Conservation (phyloP, 2,797 vertebrate species). For the Chaetodon trifasciatus region DNA sequence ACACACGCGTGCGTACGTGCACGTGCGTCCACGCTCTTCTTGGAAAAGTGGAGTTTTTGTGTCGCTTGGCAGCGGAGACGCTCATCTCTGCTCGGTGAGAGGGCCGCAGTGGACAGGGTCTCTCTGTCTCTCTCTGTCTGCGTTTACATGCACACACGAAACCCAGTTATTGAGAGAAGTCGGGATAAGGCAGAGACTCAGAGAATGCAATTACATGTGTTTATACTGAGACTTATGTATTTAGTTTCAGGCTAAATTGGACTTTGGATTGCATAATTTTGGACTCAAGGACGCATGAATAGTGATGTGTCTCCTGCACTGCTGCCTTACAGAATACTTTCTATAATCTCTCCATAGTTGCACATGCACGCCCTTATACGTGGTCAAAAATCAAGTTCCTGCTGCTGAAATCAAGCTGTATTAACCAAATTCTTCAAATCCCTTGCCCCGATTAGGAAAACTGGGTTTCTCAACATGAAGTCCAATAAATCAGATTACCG, state of each 20-base stretch:
- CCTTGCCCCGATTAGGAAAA: not conserved
- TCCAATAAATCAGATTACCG: constrained; percentile 1
- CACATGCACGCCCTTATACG: not conserved
- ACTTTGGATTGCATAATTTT: constrained; percentile 28
- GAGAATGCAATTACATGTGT: constrained; percentile 24
- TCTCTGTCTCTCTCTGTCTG: constrained; percentile 22
- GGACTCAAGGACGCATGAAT: not conserved
- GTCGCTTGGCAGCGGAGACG: constrained; percentile 47
- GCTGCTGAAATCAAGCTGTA: constrained; percentile 8
- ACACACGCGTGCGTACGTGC: constrained; percentile 22
- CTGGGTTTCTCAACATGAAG: not conserved
- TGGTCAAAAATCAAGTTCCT: not conserved
- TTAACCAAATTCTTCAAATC: not conserved
- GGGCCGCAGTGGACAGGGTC: constrained; percentile 39
- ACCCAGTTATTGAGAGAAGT: constrained; percentile 42
- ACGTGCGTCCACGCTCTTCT: constrained; percentile 19
- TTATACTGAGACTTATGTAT: constrained; percentile 15
- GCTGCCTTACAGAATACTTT: not conserved
- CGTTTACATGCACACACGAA: constrained; percentile 36
- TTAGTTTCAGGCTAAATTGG: constrained; percentile 24
- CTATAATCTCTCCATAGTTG: not conserved
- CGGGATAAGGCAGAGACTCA: constrained; percentile 4
- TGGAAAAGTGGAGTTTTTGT: constrained; percentile 52
- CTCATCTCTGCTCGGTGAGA: constrained; percentile 49
- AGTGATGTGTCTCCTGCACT: not conserved